Evolutionary conservation across 1,140 invertebrate genomes (phyloP), one percentile per base, ranked within the genome.

Genomic region (Drosophila kurseongensis): DNA sequence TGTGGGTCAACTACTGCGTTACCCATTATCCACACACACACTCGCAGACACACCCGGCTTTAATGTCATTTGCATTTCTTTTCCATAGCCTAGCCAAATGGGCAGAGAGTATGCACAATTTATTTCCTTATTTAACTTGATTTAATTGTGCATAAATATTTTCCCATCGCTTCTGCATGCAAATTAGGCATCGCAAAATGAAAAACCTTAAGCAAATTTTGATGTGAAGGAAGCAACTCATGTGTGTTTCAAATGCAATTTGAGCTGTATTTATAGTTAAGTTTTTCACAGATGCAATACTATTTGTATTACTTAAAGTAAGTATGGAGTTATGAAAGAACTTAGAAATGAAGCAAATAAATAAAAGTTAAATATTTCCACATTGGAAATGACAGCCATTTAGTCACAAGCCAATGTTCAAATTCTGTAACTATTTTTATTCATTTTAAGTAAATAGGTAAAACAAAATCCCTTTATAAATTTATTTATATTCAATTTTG

Each of bases 141-240:
- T 88, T 86, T 88, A 85, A 85, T 85, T 85, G 82, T 82, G 75
- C 84, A 89, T 90, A 84, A 89, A 90, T 90, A 90, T 90, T 90
- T 89, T 85, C 51, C 54, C 73, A 69, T 63, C 74, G 76, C 65
- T 63, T 74, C 41, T 73, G 77, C 80, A 84, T 88, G 68, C 75
- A 80, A 84, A 89, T 88, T 90, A 88, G 85, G 16, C 12, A 12
- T 18, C 1, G 10, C 16, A 55, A 35, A 41, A 52, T 42, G 14
- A 14, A 69, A 45, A 56, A 45, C 27, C 35, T 35, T 14, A 56
- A 48, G 32, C 61, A 27, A 40, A 41, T 57, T 60, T 67, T 68
- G 55, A 74, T 72, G 57, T 35, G 27, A 36, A 52, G 47, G 6
- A 42, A 29, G 10, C n/a, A 13, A 35, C 16, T 47, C 52, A 52